Base-by-base conservation (phyloP, 2,113 vertebrate genomes). In the Delphinus delphis region DNA sequence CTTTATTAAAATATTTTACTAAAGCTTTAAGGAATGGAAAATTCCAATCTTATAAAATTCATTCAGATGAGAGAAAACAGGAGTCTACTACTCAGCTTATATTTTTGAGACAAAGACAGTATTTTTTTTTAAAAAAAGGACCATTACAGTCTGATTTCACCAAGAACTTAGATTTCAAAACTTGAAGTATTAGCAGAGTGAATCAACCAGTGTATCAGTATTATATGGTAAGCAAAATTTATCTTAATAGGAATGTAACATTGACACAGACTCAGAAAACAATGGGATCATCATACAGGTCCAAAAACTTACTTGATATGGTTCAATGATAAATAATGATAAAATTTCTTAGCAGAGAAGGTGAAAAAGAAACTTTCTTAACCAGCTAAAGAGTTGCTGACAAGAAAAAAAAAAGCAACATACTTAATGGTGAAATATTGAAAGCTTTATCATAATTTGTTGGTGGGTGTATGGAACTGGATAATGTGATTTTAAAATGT, bases 111-210 rank as follows among this genome's bases (percentile, higher is more conserved):
- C 18, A 87, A 63, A 53, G 11, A 21, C 63, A 47, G 4, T 84
- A 2, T 38, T 63, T 50, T 55, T 70, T 55, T 76, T 53, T 17
- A 1, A 53, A 38, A 31, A 90, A 95, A 96, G 3, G 12, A 80
- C 13, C 83, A 38, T 74, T 67, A 65, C n/a, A 90, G 33, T 55
- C 3, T 25, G 41, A 80, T 91, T 73, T 80, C 87, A 87, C 21
- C 47, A 71, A 63, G 63, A 95, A 68, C 0, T 93, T 92, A 68
- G 70, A 91, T 44, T 93, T 71, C 33, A 96, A 96, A 84, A 85
- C n/a, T 55, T 90, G 70, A 62, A 82, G 55, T 70, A 60, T 79
- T 90, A 90, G 31, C 60, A 50, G 20, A 88, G 53, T 63, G 21
- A 90, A 36, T 96, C 31, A 83, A 88, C 50, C 11, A 93, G 91